Evolutionary conservation across 2,113 vertebrate species (phyloP).

Genomic region (Phainopepla nitens): DNA sequence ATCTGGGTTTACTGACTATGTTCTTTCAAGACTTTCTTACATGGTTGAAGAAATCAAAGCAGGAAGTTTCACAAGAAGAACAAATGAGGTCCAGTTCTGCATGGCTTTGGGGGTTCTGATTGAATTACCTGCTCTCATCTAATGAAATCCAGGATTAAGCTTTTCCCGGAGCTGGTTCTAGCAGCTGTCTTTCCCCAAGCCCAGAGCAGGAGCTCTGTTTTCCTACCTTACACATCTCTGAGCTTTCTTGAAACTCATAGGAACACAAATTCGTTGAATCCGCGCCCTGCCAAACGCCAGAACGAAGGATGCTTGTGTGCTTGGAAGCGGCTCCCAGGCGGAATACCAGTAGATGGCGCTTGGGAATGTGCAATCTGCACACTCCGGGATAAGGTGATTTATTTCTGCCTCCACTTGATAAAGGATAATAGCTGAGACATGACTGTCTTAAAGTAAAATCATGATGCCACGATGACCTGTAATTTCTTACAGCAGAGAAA

Average conservation of each 20-base stretch:
- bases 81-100: accelerated
- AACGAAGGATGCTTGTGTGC: accelerated
- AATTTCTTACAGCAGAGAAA: not conserved
- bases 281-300: accelerated
- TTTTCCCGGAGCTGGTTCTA: not conserved
- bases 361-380: not conserved
- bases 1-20: not conserved
- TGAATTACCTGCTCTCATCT: not conserved
- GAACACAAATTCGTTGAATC: not conserved
- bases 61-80: not conserved
- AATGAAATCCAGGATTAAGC: not conserved
- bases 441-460: not conserved
- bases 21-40: not conserved
- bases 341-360: slow-evolving; percentile 15
- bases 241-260: not conserved
- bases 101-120: not conserved
- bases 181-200: not conserved
- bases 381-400: not conserved
- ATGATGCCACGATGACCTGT: not conserved
- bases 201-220: not conserved
- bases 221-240: accelerated
- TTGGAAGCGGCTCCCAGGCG: not conserved
- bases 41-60: not conserved
- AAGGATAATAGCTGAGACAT: not conserved
- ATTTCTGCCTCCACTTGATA: not conserved